phyloP scores from a whole-genome alignment of 2,797 vertebrate genomes.

The Fratercula arctica region DNA sequence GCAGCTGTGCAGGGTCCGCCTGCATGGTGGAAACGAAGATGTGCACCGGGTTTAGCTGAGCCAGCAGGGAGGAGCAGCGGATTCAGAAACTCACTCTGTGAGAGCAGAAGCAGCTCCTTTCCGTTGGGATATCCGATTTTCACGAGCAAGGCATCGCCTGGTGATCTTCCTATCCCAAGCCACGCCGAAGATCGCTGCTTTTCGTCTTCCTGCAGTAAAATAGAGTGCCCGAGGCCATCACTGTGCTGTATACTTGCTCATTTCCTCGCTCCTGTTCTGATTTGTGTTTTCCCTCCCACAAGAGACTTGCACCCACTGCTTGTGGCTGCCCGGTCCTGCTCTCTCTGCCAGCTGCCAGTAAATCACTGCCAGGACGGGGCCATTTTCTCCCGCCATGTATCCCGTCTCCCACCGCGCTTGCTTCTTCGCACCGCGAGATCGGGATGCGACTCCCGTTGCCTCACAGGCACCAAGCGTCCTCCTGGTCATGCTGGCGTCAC shows the following conservation, averaged over 20 bases:
- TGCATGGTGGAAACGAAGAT: not conserved
- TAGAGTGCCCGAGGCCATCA: not conserved
- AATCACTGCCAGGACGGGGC: not conserved
- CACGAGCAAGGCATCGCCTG: not conserved
- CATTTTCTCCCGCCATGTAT: not conserved
- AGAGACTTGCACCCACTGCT: not conserved
- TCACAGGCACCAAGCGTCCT: too few relatives aligned
- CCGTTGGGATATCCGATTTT: rapidly evolving
- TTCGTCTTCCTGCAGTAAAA: not conserved
- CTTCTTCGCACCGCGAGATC: rapidly evolving
- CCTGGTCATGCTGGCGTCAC: rapidly evolving
- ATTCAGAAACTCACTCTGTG: not conserved
- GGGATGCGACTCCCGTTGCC: not conserved
- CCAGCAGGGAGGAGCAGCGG: not conserved
- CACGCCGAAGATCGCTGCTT: not conserved
- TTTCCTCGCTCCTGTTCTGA: not conserved
- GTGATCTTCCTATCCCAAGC: not conserved
- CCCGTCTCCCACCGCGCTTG: not conserved
- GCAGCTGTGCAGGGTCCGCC: not conserved
- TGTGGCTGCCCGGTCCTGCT: not conserved
- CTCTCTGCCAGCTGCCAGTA: not conserved
- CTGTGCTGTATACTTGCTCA: not conserved
- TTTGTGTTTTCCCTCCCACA: not conserved
- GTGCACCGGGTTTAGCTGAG: not conserved
- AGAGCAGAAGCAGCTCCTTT: not conserved